Evolutionary conservation across 1,140 invertebrate genomes (phyloP).

Genomic region (Aradophagus sp.): DNA sequence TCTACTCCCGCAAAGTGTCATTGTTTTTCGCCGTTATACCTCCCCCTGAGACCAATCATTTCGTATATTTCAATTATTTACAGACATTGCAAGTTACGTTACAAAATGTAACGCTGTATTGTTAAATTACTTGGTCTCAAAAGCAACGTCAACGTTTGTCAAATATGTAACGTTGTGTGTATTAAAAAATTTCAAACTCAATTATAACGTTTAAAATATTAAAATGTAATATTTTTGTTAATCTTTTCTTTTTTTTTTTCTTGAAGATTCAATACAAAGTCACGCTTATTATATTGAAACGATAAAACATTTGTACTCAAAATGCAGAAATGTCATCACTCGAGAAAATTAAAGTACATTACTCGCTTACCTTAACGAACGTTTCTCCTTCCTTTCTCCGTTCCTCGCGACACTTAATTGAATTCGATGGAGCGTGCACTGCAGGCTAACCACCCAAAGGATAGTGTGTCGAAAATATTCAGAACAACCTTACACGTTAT

Average conservation of each 20-base stretch:
- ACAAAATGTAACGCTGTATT: too few relatives aligned
- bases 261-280: too few relatives aligned
- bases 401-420: slow-evolving; percentile 63
- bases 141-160: too few relatives aligned
- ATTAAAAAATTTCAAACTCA: too few relatives aligned
- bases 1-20: slow-evolving; percentile 66
- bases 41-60: too few relatives aligned
- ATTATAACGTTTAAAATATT: too few relatives aligned
- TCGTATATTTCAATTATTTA: too few relatives aligned
- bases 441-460: slow-evolving; percentile 68
- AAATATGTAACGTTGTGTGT: too few relatives aligned
- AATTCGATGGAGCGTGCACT: slow-evolving; percentile 67
- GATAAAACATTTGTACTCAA: slow-evolving; percentile 4
- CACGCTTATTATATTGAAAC: too few relatives aligned
- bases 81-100: too few relatives aligned
- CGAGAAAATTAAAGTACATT: slow-evolving; percentile 21
- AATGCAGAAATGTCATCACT: slow-evolving; percentile 43
- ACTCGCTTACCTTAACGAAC: slow-evolving; percentile 53
- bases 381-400: slow-evolving; percentile 54
- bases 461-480: slow-evolving; percentile 70
- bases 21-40: slow-evolving; percentile 49
- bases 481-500: slow-evolving; percentile 60
- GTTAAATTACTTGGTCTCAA: too few relatives aligned
- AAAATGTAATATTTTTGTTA: slow-evolving; percentile 6
- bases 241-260: too few relatives aligned